Evolutionary conservation across 2,797 vertebrate species (phyloP).

Genomic region (Scleropages formosus): DNA sequence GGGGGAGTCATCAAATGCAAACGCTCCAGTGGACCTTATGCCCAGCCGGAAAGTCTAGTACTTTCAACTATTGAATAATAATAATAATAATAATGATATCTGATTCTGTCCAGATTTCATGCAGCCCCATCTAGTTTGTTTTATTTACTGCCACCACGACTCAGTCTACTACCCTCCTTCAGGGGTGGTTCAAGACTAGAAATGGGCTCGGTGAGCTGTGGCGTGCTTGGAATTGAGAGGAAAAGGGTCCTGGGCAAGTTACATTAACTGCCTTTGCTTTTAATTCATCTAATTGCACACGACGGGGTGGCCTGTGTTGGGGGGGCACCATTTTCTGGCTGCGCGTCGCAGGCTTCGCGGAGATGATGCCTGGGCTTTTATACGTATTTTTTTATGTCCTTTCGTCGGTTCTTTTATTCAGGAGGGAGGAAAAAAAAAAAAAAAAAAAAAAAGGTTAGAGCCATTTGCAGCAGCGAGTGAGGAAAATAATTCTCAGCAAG

Average conservation of each 20-base stretch:
- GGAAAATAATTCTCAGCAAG: slow-evolving; percentile 80
- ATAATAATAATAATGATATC: too few relatives aligned
- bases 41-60: too few relatives aligned
- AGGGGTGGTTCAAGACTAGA: slow-evolving; percentile 54
- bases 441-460: slow-evolving; percentile 69
- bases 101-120: too few relatives aligned
- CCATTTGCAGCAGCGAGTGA: slow-evolving; percentile 76
- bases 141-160: slow-evolving; percentile 69
- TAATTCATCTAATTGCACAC: slow-evolving; percentile 90
- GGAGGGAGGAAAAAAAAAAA: neutral
- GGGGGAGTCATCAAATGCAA: too few relatives aligned
- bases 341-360: slow-evolving; percentile 62
- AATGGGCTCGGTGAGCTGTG: slow-evolving; percentile 59
- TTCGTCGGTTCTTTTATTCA: slow-evolving; percentile 68
- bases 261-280: slow-evolving; percentile 89
- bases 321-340: slow-evolving; percentile 71
- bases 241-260: slow-evolving; percentile 62
- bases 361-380: slow-evolving; percentile 68
- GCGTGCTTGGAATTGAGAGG: slow-evolving; percentile 54
- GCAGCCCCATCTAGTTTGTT: slow-evolving; percentile 68
- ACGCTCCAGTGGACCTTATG: too few relatives aligned
- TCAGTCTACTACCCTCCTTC: neutral
- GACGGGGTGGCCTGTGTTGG: slow-evolving; percentile 60
- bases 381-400: slow-evolving; percentile 72
- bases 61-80: too few relatives aligned